Percentiles rank a stretch among this genome's conserved stretches.
These are phyloP conservation scores for Brachystomella parvula DNA, from an alignment of 1,140 invertebrate genomes.

Conservation along the genomic window DNA sequence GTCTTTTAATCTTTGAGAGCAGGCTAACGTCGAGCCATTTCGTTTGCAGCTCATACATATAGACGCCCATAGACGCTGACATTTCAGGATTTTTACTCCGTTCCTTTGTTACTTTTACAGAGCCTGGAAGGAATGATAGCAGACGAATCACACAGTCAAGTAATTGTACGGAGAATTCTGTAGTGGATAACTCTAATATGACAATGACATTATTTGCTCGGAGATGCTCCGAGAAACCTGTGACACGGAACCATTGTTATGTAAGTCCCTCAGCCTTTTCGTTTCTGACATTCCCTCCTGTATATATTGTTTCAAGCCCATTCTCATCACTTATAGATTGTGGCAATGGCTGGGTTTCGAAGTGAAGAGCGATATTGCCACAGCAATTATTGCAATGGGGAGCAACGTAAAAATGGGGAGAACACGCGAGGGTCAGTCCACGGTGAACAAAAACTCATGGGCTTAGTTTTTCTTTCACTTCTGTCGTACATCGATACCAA, in stretches of 20 bases:
- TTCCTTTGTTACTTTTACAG: neutral
- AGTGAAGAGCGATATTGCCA: neutral
- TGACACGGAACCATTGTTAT: conserved; percentile 1
- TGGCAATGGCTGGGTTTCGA: neutral
- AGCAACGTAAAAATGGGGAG: neutral
- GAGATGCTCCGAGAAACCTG: conserved; percentile 3
- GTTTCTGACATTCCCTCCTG: neutral
- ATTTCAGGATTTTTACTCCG: too few relatives aligned
- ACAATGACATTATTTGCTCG: neutral
- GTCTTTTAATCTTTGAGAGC: neutral
- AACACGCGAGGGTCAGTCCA: neutral
- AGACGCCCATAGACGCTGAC: too few relatives aligned
- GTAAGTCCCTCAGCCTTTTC: neutral
- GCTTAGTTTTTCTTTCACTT: neutral
- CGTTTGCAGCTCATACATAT: neutral
- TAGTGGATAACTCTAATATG: neutral
- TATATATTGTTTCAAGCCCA: neutral
- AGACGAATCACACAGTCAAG: neutral
- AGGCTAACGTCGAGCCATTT: neutral
- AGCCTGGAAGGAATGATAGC: neutral
- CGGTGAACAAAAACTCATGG: neutral
- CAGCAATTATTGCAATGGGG: neutral
- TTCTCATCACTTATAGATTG: neutral
- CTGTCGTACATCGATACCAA: neutral
- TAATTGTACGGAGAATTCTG: neutral